Conservation (phyloP, 2,888 invertebrate species). For the Spatulosminthurus flaviceps region DNA sequence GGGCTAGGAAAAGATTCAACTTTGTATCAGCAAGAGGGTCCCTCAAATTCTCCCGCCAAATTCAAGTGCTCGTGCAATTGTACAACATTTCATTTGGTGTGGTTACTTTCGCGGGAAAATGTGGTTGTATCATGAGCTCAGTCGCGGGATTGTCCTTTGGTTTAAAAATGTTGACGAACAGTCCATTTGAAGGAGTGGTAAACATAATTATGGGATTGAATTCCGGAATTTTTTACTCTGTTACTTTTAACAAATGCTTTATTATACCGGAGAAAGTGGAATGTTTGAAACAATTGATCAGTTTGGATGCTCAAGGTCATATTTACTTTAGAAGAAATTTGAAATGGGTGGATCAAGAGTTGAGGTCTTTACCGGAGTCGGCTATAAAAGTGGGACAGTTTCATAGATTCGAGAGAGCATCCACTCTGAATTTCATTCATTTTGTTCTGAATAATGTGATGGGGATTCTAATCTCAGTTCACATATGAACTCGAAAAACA, state of each 20-base stretch:
- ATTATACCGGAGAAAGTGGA: background rate
- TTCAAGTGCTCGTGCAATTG: background rate
- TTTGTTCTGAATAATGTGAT: background rate
- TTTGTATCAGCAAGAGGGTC: no score
- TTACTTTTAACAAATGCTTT: background rate
- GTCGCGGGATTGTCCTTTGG: background rate
- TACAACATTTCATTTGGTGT: background rate
- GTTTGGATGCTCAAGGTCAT: background rate
- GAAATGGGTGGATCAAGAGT: background rate
- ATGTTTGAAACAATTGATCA: background rate
- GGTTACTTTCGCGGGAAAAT: background rate
- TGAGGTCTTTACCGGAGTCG: background rate
- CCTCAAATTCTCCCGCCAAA: background rate
- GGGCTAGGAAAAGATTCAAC: no score
- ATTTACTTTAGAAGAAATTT: no score
- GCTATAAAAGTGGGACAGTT: background rate
- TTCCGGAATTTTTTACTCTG: background rate
- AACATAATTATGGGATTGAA: background rate
- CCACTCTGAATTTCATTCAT: background rate
- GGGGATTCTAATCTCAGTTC: background rate
- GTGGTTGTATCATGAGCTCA: background rate
- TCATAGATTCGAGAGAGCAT: background rate
- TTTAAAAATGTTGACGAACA: background rate
- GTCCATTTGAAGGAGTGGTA: background rate
- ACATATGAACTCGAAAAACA: no score